Base-by-base conservation (phyloP, 2,888 invertebrate genomes). In the Antitype chi region DNA sequence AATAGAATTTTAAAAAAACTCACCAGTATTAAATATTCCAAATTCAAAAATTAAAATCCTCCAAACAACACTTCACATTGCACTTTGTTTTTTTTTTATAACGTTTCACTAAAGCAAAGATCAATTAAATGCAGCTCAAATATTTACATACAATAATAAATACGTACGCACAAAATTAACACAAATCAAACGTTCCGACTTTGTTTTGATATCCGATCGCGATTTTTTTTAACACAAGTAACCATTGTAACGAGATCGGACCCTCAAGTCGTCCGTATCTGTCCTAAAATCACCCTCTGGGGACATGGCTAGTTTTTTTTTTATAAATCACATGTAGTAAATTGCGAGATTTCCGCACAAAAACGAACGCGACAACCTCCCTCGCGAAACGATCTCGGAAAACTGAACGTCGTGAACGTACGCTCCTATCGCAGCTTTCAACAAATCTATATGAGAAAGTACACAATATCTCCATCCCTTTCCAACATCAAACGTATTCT, bases 401-500 rank as follows among this genome's bases (percentile, higher is more conserved):
- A 89, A 88, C 85, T 87, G 84, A 81, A 78, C 81, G 17, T 47
- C n/a, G n/a, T n/a, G n/a, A n/a, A 20, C 28, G 79, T 84, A 81
- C 85, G 78, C 76, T 85, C 83, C 86, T 87, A 84, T 86, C 90
- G 89, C 90, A 92, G 94, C 93, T 94, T 95, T 95, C 94, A 94
- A 94, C 93, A 95, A 94, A 96, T 96, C 96, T 95, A 96, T 95
- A 96, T 93, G 93, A 92, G 94, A 94, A 94, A 94, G 93, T 94
- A 94, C 92, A 94, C 90, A 92, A 88, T 89, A 79, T 52, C 43
- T 60, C 88, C 70, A 74, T 95, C 94, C 87, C 86, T 89, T 80
- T 95, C 92, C 74, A 77, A 79, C 89, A 8, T 47, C 66, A 67
- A 38, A 59, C 66, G 53, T 77, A 67, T 74, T 60, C 57, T 74